Evolutionary conservation across 2,797 vertebrate species (phyloP).

Genomic region (Hippocampus kuda): DNA sequence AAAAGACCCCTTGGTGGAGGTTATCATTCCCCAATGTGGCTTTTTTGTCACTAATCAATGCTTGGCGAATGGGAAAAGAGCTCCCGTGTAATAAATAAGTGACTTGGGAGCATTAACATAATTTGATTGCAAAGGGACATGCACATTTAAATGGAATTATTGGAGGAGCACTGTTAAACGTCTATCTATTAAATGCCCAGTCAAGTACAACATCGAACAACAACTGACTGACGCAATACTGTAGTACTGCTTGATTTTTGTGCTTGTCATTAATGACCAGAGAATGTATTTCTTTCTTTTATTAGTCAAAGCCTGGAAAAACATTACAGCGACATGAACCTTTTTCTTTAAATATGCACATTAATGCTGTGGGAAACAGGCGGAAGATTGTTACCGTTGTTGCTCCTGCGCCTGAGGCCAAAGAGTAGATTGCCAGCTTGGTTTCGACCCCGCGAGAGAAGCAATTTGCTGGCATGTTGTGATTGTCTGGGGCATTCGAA

Average conservation of each 20-base stretch:
- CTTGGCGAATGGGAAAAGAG: neutral
- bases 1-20: neutral
- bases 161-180: neutral
- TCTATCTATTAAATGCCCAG: neutral
- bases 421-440: constrained; percentile 41
- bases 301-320: constrained; percentile 38
- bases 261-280: neutral
- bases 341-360: constrained; percentile 53
- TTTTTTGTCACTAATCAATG: neutral
- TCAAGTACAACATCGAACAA: neutral
- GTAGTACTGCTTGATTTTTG: neutral
- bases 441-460: constrained; percentile 28
- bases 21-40: neutral
- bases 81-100: neutral
- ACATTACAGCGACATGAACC: constrained; percentile 52
- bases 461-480: constrained; percentile 36
- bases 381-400: constrained; percentile 45
- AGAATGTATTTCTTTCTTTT: constrained; percentile 10
- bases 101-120: neutral
- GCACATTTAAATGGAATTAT: neutral
- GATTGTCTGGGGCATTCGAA: constrained; percentile 32
- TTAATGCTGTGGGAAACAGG: constrained; percentile 56
- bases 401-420: constrained; percentile 45
- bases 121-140: neutral
- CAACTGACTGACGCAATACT: neutral